Evolutionary conservation across 2,888 invertebrate genomes (phyloP).

Genomic region (Acronicta psi): DNA sequence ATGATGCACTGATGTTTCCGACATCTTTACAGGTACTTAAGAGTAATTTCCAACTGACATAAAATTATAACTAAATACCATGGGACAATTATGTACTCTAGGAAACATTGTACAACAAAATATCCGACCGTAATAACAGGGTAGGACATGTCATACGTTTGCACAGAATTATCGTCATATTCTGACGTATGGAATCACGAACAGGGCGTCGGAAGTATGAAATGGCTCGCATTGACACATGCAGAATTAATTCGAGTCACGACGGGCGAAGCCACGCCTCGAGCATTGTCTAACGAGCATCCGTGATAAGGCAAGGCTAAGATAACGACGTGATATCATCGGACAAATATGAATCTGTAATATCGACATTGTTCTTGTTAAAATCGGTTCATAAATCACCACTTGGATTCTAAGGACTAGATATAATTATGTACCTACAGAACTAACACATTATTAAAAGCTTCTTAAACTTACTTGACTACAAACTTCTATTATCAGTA

Average conservation of each 20-base stretch:
- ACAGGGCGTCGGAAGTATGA: slow-evolving; percentile 76
- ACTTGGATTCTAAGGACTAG: too few species aligned
- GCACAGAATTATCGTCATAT: slow-evolving; percentile 46
- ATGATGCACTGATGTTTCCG: neutral
- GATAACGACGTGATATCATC: slow-evolving; percentile 73
- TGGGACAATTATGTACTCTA: slow-evolving; percentile 43
- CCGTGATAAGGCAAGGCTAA: slow-evolving; percentile 77
- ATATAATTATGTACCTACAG: too few species aligned
- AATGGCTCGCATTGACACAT: slow-evolving; percentile 79
- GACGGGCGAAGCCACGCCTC: slow-evolving; percentile 79
- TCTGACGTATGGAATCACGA: slow-evolving; percentile 68
- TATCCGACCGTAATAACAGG: slow-evolving; percentile 44
- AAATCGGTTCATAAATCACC: slow-evolving; percentile 1
- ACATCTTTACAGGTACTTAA: slow-evolving; percentile 4
- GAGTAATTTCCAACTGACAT: slow-evolving; percentile 28
- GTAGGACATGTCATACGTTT: slow-evolving; percentile 49
- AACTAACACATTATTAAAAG: too few species aligned
- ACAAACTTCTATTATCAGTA: too few species aligned
- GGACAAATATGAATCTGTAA: slow-evolving; percentile 59
- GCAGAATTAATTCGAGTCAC: slow-evolving; percentile 83
- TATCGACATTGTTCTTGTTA: slow-evolving; percentile 6
- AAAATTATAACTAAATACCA: slow-evolving; percentile 23
- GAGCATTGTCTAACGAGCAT: slow-evolving; percentile 79
- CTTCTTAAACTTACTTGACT: too few species aligned
- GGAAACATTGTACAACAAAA: slow-evolving; percentile 47